Conservation (phyloP, 2,888 invertebrate genomes). For the Pyrrhosoma nymphula region DNA sequence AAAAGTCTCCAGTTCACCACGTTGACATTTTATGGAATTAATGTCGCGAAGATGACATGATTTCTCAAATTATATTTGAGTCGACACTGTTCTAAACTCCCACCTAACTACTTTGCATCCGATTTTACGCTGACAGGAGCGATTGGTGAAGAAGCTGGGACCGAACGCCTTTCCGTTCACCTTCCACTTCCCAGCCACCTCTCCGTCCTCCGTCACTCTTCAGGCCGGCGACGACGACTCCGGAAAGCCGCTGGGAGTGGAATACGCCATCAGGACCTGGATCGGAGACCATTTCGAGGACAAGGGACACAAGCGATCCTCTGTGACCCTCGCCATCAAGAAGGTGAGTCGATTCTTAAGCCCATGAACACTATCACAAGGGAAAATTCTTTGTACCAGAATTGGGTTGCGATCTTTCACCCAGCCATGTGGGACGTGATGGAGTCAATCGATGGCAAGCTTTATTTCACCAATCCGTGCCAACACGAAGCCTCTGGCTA, state of each 20-base stretch:
- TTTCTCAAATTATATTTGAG: too few species aligned
- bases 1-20: too few species aligned
- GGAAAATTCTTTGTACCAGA: too few species aligned
- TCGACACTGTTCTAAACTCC: too few species aligned
- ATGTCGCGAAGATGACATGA: too few species aligned
- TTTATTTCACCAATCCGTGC: too few species aligned
- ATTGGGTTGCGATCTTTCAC: too few species aligned
- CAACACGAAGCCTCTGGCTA: too few species aligned
- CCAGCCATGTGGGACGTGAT: too few species aligned
- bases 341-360: slow-evolving; percentile 80
- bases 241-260: slow-evolving; percentile 92
- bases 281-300: slow-evolving; percentile 92
- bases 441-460: too few species aligned
- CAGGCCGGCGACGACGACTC: slow-evolving; percentile 90
- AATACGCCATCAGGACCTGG: slow-evolving; percentile 90
- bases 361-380: too few species aligned
- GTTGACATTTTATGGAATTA: too few species aligned
- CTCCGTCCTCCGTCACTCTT: slow-evolving; percentile 93
- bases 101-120: neutral
- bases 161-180: slow-evolving; percentile 90
- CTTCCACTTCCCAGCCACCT: slow-evolving; percentile 89
- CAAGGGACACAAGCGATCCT: slow-evolving; percentile 92
- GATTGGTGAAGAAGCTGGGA: slow-evolving; percentile 90
- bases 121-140: slow-evolving; percentile 79
- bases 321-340: slow-evolving; percentile 91